Conservation (phyloP, 2,888 invertebrate species). For the Pristionchus maxplancki region DNA sequence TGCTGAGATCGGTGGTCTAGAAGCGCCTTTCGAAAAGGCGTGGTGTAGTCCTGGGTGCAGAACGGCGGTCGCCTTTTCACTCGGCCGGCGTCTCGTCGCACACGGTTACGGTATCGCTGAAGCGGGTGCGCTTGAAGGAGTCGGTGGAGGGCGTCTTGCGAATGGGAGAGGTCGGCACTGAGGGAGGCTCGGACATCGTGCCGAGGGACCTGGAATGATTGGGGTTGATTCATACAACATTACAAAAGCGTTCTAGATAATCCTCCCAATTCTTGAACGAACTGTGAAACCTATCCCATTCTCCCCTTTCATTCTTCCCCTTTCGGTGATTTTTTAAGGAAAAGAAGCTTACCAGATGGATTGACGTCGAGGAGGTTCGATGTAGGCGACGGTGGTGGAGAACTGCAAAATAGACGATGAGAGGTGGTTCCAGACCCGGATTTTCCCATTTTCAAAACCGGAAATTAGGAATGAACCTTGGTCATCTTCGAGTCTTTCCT, state of each 20-base stretch:
- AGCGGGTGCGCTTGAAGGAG: slow-evolving; percentile 63
- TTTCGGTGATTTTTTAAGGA: background rate
- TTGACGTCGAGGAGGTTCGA: slow-evolving; percentile 55
- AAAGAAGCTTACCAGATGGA: slow-evolving; percentile 27
- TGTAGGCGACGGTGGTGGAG: slow-evolving; percentile 67
- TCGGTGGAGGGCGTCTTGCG: slow-evolving; percentile 49
- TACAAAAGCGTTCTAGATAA: slow-evolving; percentile 48
- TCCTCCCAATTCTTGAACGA: background rate
- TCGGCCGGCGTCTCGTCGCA: slow-evolving; percentile 11
- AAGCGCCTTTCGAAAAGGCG: background rate
- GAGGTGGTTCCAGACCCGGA: background rate
- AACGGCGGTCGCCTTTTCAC: background rate
- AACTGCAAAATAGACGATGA: slow-evolving; percentile 52
- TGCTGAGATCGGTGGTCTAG: slow-evolving; percentile 44
- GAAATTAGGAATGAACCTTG: slow-evolving; percentile 48
- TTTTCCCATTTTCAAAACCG: background rate
- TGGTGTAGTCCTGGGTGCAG: background rate
- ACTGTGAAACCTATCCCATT: background rate
- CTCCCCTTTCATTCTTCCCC: background rate
- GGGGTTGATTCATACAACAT: slow-evolving; percentile 27
- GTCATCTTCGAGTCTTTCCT: slow-evolving; percentile 67
- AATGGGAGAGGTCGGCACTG: slow-evolving; percentile 51
- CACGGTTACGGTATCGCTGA: slow-evolving; percentile 67
- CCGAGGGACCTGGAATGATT: slow-evolving; percentile 20
- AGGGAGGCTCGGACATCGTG: slow-evolving; percentile 48